Evolutionary conservation across 2,888 invertebrate genomes (phyloP), one percentile per base, ranked within the genome.

Genomic region (Hyles lineata): DNA sequence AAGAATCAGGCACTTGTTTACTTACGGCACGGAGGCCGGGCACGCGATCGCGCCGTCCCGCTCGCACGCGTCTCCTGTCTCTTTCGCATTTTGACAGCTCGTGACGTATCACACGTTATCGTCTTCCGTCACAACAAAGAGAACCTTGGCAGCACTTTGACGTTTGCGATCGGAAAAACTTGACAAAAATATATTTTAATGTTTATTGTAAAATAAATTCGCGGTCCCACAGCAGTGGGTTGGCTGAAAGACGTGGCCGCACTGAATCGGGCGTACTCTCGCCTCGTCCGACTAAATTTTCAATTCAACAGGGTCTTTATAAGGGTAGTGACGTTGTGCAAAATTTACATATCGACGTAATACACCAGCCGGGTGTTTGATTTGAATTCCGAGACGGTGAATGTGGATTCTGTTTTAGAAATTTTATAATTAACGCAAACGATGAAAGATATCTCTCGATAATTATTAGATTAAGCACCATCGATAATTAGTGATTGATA

Each of bases 291-390:
- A 92, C 92, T 89, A 92, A 93, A 94, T 94, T 94, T 94, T 94
- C 93, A 93, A 94, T 94, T 94, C 94, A 94, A 91, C 92, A 91
- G 91, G 93, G 93, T 90, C 93, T 94, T 92, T 94, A 92, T 94
- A 93, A 94, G 94, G 93, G 94, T 93, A 94, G 94, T 94, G 93
- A 93, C 93, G 94, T 89, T 89, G 91, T 91, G 90, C 92, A 89
- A 89, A 92, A 94, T 94, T 94, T 94, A 95, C 94, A 94, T 95
- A 94, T 93, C 91, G 91, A 91, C 92, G 94, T 93, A 93, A 94
- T 93, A 94, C 93, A 93, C 86, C 91, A 84, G 86, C 83, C 91
- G 91, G 89, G 89, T 88, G 90, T 87, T 90, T 92, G 90, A 90
- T 93, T 93, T 90, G 89, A 90, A 94, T 93, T 92, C 90, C 83